Percentiles rank a stretch among this genome's conserved stretches.
phyloP scores from a whole-genome alignment of 2,888 invertebrate genomes.

The Eilema caniola region DNA sequence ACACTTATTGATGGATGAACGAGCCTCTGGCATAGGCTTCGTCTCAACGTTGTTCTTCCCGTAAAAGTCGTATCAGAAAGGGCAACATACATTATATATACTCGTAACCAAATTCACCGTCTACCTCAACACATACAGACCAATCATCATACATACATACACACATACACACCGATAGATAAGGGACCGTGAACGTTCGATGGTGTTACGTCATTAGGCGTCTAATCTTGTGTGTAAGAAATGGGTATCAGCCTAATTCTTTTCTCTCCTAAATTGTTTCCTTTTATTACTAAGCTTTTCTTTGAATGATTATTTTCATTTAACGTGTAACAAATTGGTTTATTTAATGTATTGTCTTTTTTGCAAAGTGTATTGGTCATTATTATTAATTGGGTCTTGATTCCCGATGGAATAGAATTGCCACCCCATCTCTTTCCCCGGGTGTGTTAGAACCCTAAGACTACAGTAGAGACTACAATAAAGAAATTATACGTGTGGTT shows the following conservation, averaged over 20 bases:
- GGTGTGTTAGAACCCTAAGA: too few species aligned
- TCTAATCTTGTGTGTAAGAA: conserved; percentile 17
- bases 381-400: too few species aligned
- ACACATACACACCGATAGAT: neutral
- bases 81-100: too few species aligned
- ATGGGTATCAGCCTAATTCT: neutral
- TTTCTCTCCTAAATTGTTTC: neutral
- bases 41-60: too few species aligned
- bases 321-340: neutral
- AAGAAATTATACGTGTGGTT: too few species aligned
- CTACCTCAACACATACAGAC: neutral
- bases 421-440: too few species aligned
- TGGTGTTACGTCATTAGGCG: conserved; percentile 13
- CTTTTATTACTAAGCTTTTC: neutral
- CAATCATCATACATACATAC: conserved; percentile 1
- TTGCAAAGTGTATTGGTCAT: neutral
- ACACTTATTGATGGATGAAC: too few species aligned
- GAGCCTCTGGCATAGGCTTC: too few species aligned
- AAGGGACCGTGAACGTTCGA: neutral
- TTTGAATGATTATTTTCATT: neutral
- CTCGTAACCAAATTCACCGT: neutral
- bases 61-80: too few species aligned
- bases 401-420: too few species aligned
- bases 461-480: too few species aligned
- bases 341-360: neutral